Evolutionary conservation across 2,113 vertebrate species (phyloP).

Genomic region (Machaerirhynchus nigripectus): DNA sequence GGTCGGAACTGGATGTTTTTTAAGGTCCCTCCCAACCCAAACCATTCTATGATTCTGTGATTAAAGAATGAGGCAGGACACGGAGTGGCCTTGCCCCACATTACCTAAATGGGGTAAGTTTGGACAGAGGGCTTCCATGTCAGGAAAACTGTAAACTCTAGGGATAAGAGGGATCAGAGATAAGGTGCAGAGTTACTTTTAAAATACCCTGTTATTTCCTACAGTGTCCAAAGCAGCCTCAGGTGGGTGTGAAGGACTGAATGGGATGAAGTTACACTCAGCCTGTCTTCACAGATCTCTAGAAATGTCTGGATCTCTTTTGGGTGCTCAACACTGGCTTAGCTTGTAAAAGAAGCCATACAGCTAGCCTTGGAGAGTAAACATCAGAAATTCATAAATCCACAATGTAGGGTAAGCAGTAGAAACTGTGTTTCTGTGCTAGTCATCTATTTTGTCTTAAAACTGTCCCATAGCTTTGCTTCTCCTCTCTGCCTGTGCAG

Average conservation of each 20-base stretch:
- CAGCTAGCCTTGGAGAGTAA: neutral
- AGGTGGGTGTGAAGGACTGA: neutral
- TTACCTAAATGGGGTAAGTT: neutral
- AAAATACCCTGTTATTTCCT: neutral
- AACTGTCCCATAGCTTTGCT: neutral
- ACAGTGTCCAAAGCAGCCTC: neutral
- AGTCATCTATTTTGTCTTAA: neutral
- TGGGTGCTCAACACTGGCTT: neutral
- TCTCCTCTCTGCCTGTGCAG: neutral
- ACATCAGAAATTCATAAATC: neutral
- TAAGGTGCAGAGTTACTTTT: neutral
- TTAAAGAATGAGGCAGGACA: neutral
- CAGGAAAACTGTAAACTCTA: neutral
- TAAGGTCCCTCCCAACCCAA: neutral
- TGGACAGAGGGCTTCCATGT: neutral
- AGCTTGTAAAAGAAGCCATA: neutral
- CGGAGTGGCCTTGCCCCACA: neutral
- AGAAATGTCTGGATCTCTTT: neutral
- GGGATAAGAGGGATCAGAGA: neutral
- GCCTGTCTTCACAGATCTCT: neutral
- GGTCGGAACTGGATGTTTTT: rapidly evolving
- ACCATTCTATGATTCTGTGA: neutral
- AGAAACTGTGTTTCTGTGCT: neutral
- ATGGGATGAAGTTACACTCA: neutral
- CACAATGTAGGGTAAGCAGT: neutral